These are phyloP conservation scores for Drosophila parthenogenetica DNA, from an alignment of 2,888 invertebrate genomes.

Conservation along the genomic window DNA sequence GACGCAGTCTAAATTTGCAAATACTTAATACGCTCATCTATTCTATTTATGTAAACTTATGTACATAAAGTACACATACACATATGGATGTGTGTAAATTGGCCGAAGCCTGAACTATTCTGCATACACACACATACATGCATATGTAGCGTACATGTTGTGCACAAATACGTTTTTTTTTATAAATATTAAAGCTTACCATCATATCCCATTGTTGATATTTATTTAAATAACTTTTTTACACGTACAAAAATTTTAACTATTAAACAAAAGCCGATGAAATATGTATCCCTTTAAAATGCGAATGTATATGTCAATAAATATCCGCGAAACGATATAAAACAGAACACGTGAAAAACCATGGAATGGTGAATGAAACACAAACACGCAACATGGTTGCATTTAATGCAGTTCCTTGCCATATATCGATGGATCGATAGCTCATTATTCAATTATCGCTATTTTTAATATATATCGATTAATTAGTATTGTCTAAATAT, in stretches of 20 bases:
- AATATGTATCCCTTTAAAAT: slow-evolving; percentile 66
- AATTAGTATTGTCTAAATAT: slow-evolving; percentile 14
- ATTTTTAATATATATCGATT: slow-evolving; percentile 9
- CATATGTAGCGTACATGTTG: background rate
- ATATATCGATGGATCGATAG: slow-evolving; percentile 32
- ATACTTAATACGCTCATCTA: slow-evolving; percentile 20
- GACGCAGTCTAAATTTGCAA: slow-evolving; percentile 31
- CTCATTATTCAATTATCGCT: background rate
- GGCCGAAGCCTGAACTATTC: slow-evolving; percentile 29
- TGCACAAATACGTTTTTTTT: background rate
- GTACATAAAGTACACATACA: slow-evolving; percentile 20
- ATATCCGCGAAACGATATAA: slow-evolving; percentile 65
- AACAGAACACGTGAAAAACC: slow-evolving; percentile 69
- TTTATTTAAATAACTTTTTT: slow-evolving; percentile 34
- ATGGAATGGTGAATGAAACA: slow-evolving; percentile 55
- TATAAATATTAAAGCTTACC: slow-evolving; percentile 48
- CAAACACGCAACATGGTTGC: slow-evolving; percentile 27
- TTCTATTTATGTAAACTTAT: slow-evolving; percentile 59
- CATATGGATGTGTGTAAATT: slow-evolving; percentile 40
- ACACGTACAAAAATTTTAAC: slow-evolving; percentile 44
- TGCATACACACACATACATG: background rate
- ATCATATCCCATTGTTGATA: slow-evolving; percentile 64
- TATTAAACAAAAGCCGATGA: slow-evolving; percentile 59
- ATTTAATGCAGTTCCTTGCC: background rate
- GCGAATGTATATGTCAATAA: slow-evolving; percentile 61